Evolutionary conservation across 2,113 vertebrate genomes (phyloP), one percentile per base, ranked within the genome.

Genomic region (Burhinus bistriatus): DNA sequence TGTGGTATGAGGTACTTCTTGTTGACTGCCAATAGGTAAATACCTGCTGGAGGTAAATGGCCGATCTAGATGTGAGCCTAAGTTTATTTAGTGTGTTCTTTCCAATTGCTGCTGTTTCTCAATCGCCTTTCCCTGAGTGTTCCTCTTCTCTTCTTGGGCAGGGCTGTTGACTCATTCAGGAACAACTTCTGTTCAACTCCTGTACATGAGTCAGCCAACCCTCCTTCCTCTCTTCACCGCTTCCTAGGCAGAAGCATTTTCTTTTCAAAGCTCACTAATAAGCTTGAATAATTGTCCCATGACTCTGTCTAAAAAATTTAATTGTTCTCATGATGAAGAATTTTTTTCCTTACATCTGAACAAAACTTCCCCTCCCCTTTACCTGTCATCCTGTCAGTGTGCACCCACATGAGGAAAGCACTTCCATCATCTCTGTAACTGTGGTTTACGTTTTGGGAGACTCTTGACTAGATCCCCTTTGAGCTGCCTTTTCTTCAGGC

Each of bases 81-180:
- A 47, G 21, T 85, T 89, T 87, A 64, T 64, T 78, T 36, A 36
- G 36, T 19, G 9, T 2, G 2, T 79, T 49, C 17, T 94, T 95
- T 83, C 70, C 84, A 83, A 0, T 61, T 83, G 73, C 47, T 70
- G 15, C 45, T 79, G 0, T 91, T 93, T 89, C 95, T 89, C 38
- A 71, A 20, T 94, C 4, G 3, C 69, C n/a, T 78, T 94, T 71
- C 44, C 25, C 62, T 54, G 30, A 93, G 78, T 4, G 1, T 57
- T 87, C 16, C 68, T 90, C 34, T 72, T 83, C 18, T 77, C 23
- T 87, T 84, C 23, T 58, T 64, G 82, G 84, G 84, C 54, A 54
- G 66, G 66, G 78, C 78, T 66, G 40, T 90, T 94, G 96, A 89
- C 61, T 96, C 87, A 85, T 87, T 87, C 44, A 79, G 69, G 42